phyloP scores from a whole-genome alignment of 2,797 vertebrate genomes.

The Fratercula arctica region DNA sequence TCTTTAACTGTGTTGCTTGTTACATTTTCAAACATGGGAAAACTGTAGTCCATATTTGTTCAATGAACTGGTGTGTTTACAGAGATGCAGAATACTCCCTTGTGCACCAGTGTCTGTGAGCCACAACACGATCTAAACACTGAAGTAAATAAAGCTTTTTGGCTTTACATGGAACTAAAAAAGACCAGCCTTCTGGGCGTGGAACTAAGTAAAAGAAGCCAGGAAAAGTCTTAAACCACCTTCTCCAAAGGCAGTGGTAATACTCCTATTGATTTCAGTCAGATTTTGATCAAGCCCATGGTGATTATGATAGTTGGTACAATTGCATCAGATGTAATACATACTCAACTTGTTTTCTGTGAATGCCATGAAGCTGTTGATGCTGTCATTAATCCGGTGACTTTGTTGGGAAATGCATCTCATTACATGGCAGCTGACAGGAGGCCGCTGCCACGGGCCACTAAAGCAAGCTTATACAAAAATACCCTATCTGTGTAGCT shows the following conservation, averaged over 20 bases:
- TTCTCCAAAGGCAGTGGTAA: background rate
- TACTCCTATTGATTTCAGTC: background rate
- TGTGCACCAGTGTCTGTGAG: background rate
- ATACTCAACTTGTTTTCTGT: slow-evolving; percentile 1
- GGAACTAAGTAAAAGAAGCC: background rate
- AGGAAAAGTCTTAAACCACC: background rate
- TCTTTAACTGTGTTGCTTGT: background rate
- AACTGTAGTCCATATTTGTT: background rate
- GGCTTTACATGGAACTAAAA: background rate
- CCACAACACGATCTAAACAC: background rate
- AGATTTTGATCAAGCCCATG: background rate
- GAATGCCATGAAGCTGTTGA: slow-evolving; percentile 4
- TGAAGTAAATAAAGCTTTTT: background rate
- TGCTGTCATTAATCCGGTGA: slow-evolving; percentile 41
- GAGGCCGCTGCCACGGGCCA: background rate
- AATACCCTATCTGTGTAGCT: background rate
- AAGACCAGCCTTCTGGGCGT: background rate
- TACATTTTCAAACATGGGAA: background rate
- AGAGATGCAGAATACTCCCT: background rate
- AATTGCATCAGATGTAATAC: background rate
- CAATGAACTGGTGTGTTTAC: background rate
- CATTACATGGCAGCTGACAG: slow-evolving; percentile 2
- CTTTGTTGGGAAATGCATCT: slow-evolving; percentile 49
- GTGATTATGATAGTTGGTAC: background rate
- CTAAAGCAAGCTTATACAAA: background rate